Evolutionary conservation across 2,797 vertebrate species (phyloP).

Genomic region (Epinephelus malabaricus): DNA sequence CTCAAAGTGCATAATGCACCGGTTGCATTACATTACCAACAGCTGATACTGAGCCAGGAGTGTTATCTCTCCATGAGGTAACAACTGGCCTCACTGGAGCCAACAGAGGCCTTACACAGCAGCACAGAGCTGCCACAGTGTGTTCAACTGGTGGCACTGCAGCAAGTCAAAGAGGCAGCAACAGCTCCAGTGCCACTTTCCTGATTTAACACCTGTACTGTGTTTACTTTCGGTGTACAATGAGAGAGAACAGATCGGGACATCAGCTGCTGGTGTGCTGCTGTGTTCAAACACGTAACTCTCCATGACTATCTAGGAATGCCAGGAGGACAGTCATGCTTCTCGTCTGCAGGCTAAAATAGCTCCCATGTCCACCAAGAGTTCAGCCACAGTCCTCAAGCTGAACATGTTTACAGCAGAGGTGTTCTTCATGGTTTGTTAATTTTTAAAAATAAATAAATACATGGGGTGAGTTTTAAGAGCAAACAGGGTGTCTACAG

Average conservation of each 20-base stretch:
- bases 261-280: slow-evolving; percentile 7
- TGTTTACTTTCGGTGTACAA: neutral
- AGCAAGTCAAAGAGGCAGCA: neutral
- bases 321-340: slow-evolving; percentile 10
- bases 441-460: neutral
- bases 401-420: slow-evolving; percentile 28
- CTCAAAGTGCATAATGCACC: slow-evolving; percentile 11
- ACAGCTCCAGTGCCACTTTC: rapidly evolving
- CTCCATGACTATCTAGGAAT: slow-evolving; percentile 28
- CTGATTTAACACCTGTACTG: neutral
- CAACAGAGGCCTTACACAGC: neutral
- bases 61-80: slow-evolving; percentile 8
- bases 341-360: slow-evolving; percentile 41
- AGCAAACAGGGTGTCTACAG: too few relatives aligned
- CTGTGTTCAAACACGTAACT: neutral
- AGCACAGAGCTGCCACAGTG: slow-evolving; percentile 73
- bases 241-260: slow-evolving; percentile 3
- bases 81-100: neutral
- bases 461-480: neutral
- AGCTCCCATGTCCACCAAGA: slow-evolving; percentile 19
- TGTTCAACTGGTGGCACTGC: slow-evolving; percentile 64
- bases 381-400: slow-evolving; percentile 1
- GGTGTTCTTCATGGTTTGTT: neutral
- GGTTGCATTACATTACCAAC: slow-evolving; percentile 21
- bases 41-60: slow-evolving; percentile 35